Evolutionary conservation across 2,113 vertebrate species (phyloP).

Genomic region (Carassius auratus): DNA sequence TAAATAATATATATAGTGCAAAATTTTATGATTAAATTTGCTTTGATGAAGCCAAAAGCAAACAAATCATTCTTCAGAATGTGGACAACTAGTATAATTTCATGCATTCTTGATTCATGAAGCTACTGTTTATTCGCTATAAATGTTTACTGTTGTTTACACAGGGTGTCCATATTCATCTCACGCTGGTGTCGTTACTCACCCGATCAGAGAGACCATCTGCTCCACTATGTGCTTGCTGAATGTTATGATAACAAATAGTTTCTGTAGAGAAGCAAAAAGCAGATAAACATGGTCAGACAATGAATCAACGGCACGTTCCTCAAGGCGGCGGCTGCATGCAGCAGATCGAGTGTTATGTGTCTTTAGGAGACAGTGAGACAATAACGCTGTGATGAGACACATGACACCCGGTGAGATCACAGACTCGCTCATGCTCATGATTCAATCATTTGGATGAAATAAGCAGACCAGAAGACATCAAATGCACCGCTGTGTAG

Average conservation of each 20-base stretch:
- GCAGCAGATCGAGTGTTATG: background rate
- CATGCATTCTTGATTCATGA: background rate
- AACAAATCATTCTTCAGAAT: background rate
- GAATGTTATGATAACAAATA: conserved; percentile 98
- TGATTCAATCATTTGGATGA: conserved; percentile 56
- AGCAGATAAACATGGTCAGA: conserved; percentile 48
- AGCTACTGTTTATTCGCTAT: background rate
- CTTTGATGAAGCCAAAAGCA: background rate
- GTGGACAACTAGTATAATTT: background rate
- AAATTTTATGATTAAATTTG: background rate
- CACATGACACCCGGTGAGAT: conserved; percentile 64
- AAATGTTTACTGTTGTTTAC: background rate
- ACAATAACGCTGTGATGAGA: conserved; percentile 9
- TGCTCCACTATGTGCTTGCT: conserved; percentile 99
- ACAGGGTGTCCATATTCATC: background rate
- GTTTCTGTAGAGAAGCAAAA: conserved; percentile 84
- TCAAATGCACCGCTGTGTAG: conserved; percentile 45
- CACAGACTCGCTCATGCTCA: conserved; percentile 62
- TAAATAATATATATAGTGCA: background rate
- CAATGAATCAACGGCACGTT: conserved; percentile 49
- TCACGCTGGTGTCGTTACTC: conserved; percentile 67
- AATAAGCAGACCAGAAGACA: conserved; percentile 52
- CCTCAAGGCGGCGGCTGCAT: background rate
- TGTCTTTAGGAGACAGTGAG: conserved; percentile 45
- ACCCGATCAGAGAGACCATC: conserved; percentile 99